Conservation (phyloP, 1,140 invertebrate species). For the Berghia stephanieae region DNA sequence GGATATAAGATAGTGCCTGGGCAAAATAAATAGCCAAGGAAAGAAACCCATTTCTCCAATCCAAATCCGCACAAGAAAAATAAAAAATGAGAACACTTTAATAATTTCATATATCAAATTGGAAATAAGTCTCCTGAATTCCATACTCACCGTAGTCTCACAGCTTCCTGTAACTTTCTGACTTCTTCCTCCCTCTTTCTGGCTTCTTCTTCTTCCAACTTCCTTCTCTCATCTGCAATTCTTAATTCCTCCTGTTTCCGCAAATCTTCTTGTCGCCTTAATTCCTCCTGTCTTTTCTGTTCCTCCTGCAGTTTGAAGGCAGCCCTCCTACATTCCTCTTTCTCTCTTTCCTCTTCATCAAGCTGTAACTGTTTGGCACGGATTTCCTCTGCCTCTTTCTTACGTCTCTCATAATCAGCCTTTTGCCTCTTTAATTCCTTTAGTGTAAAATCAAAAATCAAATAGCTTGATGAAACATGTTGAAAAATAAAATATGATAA, state of each 20-base stretch:
- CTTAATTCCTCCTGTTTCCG: slow-evolving; percentile 31
- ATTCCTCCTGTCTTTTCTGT: slow-evolving; percentile 48
- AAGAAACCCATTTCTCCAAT: too few relatives aligned
- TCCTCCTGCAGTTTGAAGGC: slow-evolving; percentile 59
- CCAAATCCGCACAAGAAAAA: too few relatives aligned
- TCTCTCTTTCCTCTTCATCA: slow-evolving; percentile 52
- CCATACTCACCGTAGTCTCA: slow-evolving; percentile 21
- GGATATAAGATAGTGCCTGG: too few relatives aligned
- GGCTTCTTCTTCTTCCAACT: slow-evolving; percentile 32
- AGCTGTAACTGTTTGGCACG: slow-evolving; percentile 42
- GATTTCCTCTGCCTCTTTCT: slow-evolving; percentile 57
- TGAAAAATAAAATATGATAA: too few relatives aligned
- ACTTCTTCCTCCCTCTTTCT: slow-evolving; percentile 32
- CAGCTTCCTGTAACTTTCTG: slow-evolving; percentile 28
- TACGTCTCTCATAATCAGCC: slow-evolving; percentile 55
- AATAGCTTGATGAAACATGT: neutral
- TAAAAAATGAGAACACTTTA: too few relatives aligned
- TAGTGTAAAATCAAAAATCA: slow-evolving; percentile 16
- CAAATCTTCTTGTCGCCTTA: slow-evolving; percentile 30
- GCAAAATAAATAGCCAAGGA: too few relatives aligned
- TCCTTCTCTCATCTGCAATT: slow-evolving; percentile 27
- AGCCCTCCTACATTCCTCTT: slow-evolving; percentile 51
- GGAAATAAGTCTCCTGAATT: too few relatives aligned
- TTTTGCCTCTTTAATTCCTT: slow-evolving; percentile 61
- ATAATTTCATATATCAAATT: too few relatives aligned